Evolutionary conservation across 2,797 vertebrate genomes (phyloP).

Genomic region (Denticeps clupeoides): DNA sequence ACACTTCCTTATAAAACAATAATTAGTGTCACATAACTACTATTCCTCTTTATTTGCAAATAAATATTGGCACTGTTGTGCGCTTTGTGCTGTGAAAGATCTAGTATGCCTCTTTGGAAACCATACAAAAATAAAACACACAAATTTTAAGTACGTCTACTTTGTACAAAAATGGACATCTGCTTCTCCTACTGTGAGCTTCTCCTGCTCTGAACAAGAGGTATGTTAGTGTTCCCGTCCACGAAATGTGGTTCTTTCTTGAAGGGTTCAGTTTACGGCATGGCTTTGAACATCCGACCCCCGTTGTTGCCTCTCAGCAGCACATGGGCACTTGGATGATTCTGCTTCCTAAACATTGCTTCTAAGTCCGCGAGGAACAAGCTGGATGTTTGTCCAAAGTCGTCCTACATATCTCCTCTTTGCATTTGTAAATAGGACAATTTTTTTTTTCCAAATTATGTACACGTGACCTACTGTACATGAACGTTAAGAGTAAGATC

Average conservation of each 20-base stretch:
- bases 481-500: neutral
- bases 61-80: conserved; percentile 85
- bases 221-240: neutral
- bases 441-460: neutral
- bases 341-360: neutral
- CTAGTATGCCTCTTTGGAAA: conserved; percentile 93
- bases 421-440: neutral
- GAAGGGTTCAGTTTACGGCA: neutral
- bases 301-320: too few relatives aligned
- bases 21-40: conserved; percentile 62
- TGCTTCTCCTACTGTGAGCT: conserved; percentile 21
- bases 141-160: conserved; percentile 91
- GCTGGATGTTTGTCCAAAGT: neutral
- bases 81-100: conserved; percentile 83
- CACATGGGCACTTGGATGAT: neutral
- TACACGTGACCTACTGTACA: neutral
- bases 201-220: neutral
- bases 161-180: conserved; percentile 85
- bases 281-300: too few relatives aligned
- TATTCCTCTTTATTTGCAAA: conserved; percentile 90
- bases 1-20: conserved; percentile 33
- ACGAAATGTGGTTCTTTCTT: neutral
- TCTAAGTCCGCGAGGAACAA: neutral
- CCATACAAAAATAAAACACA: conserved; percentile 99
- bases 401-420: neutral